Conservation (phyloP, 2,113 vertebrate species). For the Ameiurus melas region DNA sequence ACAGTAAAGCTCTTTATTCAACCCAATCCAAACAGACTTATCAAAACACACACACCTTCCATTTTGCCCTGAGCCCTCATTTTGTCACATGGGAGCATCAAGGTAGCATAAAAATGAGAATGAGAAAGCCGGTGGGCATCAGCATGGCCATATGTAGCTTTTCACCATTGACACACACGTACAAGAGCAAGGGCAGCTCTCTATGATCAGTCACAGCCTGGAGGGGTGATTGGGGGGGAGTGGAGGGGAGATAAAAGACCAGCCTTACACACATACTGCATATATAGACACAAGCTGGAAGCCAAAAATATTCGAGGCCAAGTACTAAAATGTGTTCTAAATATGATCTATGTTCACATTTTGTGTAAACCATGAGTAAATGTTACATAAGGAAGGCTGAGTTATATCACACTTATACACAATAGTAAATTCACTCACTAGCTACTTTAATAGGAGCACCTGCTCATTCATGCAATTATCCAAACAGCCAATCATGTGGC, state of each 20-base stretch:
- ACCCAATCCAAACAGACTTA: background rate
- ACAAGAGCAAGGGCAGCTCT: conserved; percentile 24
- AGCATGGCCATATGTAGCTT: conserved; percentile 27
- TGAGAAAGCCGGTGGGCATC: conserved; percentile 31
- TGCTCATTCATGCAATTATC: conserved; percentile 3
- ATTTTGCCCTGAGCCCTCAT: conserved; percentile 7
- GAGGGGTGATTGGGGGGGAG: too few relatives aligned
- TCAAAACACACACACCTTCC: background rate
- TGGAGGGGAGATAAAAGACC: background rate
- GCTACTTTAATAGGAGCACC: background rate
- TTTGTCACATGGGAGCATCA: background rate
- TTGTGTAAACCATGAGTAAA: background rate
- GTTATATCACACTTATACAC: background rate
- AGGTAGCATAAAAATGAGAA: background rate
- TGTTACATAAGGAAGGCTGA: background rate
- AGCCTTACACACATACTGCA: background rate
- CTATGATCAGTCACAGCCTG: background rate
- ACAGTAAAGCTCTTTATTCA: background rate
- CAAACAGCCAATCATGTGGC: background rate
- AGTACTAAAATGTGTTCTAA: background rate
- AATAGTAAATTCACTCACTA: background rate
- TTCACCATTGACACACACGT: conserved; percentile 21
- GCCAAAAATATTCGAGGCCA: background rate
- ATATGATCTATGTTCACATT: background rate
- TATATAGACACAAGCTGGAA: background rate